Conservation (phyloP, 1,140 invertebrate species). For the Caenorhabditis elegans region DNA sequence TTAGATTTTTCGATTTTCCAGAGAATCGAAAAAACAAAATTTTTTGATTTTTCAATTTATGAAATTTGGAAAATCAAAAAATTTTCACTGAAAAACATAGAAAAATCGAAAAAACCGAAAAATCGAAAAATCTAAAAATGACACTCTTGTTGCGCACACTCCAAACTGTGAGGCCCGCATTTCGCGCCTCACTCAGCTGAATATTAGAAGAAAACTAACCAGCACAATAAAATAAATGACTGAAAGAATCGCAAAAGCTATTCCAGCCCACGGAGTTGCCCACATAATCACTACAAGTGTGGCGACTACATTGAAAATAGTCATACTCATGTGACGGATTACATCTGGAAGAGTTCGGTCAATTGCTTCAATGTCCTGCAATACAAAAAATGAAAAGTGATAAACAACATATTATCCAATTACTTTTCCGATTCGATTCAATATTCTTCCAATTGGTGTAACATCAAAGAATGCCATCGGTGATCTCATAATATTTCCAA, state of each 20-base stretch:
- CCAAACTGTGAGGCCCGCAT: no score
- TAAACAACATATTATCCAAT: no score
- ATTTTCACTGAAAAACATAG: no score
- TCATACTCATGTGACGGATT: constrained; percentile 20
- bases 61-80: no score
- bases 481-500: constrained; percentile 76
- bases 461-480: constrained; percentile 73
- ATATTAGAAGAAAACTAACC: constrained; percentile 71
- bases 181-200: no score
- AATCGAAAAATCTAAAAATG: no score
- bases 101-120: no score
- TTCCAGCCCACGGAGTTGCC: constrained; percentile 21
- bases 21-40: no score
- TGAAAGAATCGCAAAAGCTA: background rate
- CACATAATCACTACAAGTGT: constrained; percentile 37
- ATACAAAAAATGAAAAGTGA: background rate
- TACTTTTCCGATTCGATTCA: constrained; percentile 81
- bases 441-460: constrained; percentile 75
- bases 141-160: no score
- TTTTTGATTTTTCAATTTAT: background rate
- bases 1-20: no score
- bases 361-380: constrained; percentile 42
- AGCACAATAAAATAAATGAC: constrained; percentile 77
- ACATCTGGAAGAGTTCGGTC: constrained; percentile 34
- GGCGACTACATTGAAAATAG: constrained; percentile 14